Conservation (phyloP, 37 sponge, comb jelly and placozoan genomes). For the Crambe crambe region DNA sequence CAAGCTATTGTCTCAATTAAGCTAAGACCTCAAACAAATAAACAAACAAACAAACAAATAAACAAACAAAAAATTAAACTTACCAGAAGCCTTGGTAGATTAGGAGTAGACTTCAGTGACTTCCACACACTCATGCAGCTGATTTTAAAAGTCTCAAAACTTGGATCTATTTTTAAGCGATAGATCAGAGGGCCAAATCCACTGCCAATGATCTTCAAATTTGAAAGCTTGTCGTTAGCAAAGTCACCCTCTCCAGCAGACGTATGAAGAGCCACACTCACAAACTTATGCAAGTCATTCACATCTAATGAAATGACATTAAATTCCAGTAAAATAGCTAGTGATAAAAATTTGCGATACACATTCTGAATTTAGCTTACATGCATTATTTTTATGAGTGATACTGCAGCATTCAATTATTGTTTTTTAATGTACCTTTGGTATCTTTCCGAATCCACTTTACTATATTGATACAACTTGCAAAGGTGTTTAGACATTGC, state of each 20-base stretch:
- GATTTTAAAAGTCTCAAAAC: constrained; percentile 17
- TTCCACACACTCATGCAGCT: constrained; percentile 45
- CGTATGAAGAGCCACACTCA: constrained; percentile 56
- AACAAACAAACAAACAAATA: too few species aligned
- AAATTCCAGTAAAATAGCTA: background rate
- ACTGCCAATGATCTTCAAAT: constrained; percentile 45
- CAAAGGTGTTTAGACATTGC: constrained; percentile 36
- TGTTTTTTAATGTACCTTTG: too few species aligned
- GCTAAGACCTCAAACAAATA: too few species aligned
- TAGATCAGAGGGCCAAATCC: constrained; percentile 57
- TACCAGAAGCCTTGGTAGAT: constrained; percentile 50
- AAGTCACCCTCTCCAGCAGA: constrained; percentile 63
- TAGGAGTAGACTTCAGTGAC: constrained; percentile 18
- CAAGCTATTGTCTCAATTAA: constrained; percentile 12
- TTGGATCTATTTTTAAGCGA: constrained; percentile 3
- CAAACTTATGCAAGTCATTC: constrained; percentile 51
- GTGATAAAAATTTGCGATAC: too few species aligned
- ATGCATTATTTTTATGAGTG: too few species aligned
- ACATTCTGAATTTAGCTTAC: too few species aligned
- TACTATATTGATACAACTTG: constrained; percentile 28
- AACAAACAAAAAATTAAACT: too few species aligned
- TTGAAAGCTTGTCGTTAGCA: constrained; percentile 50
- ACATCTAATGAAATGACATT: background rate
- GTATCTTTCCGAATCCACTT: constrained; percentile 55
- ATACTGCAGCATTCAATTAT: too few species aligned